Base-by-base conservation (phyloP, 2,888 invertebrate genomes). In the Tenthredo notha region DNA sequence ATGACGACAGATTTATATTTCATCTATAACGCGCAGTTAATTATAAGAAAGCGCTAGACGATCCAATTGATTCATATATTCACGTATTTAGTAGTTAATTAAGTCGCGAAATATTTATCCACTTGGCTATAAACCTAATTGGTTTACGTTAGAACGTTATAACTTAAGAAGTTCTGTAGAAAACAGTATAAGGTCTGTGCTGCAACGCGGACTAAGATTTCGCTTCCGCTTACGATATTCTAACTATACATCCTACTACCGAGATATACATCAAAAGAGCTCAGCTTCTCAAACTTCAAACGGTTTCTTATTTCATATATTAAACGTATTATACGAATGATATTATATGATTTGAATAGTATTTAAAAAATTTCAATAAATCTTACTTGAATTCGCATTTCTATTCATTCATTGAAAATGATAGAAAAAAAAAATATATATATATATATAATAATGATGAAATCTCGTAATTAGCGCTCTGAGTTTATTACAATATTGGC, bases 111-210 rank as follows among this genome's bases (percentile, higher is more conserved):
- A 58, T 50, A 58, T 78, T 25, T 54, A 54, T n/a, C 54, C 54
- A 10, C 43, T 54, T 58, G 50, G 33, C 18, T 54, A n/a, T 54
- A 54, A n/a, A 54, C n/a, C 37, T 65, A 65, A 80, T 80, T 80
- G 40, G 80, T 80, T 80, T 61, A 80, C 80, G 80, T 80, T 80
- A 80, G 33, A 40, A 61, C 33, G 33, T 18, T 77, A 9, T 6
- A 77, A 21, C 29, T 18, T 10, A n/a, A 21, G n/a, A 54, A 54
- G 54, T n/a, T 54, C 18, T 7, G n/a, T 1, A n/a, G 54, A 54
- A 54, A 54, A 54, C n/a, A 54, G 54, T n/a, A 18, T 54, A 7
- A 54, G 54, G n/a, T 54, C 54, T 54, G 54, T 54, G 7, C 54
- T 54, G 54, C 54, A 54, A 7, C n/a, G n/a, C 10, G n/a, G 7